Evolutionary conservation across 2,888 invertebrate genomes (phyloP).

Genomic region (Alentia gelatinosa): DNA sequence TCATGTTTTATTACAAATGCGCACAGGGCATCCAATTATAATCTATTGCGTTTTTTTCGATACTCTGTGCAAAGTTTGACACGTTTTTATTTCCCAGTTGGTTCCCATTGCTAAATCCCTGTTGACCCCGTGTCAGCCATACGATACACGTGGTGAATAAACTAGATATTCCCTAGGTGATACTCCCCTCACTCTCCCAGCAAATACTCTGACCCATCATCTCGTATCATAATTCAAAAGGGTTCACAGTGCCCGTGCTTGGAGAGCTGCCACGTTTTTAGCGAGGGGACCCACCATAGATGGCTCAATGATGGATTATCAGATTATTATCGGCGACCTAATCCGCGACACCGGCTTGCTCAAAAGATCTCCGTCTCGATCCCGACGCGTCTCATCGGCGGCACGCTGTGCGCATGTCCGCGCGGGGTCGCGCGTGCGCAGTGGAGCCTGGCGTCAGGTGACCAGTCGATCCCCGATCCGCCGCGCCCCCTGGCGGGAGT

Average conservation of each 20-base stretch:
- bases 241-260: not conserved
- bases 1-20: no score
- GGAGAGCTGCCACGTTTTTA: not conserved
- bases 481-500: not conserved
- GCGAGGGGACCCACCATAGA: not conserved
- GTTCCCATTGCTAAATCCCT: not conserved
- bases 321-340: not conserved
- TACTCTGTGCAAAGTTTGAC: not conserved
- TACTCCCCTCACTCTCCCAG: not conserved
- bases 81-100: not conserved
- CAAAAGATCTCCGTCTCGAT: not conserved
- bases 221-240: not conserved
- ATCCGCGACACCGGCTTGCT: not conserved
- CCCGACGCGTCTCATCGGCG: not conserved
- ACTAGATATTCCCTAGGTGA: not conserved
- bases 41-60: no score
- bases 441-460: not conserved
- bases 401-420: slow-evolving; percentile 8
- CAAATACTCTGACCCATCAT: not conserved
- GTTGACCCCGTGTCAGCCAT: not conserved
- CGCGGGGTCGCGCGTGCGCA: not conserved
- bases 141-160: not conserved
- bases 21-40: no score
- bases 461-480: not conserved
- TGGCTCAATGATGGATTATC: not conserved